Percentiles rank a stretch among this genome's conserved stretches.
Evolutionary conservation across 1,140 invertebrate species (phyloP).

Genomic region (Telenomus remus): DNA sequence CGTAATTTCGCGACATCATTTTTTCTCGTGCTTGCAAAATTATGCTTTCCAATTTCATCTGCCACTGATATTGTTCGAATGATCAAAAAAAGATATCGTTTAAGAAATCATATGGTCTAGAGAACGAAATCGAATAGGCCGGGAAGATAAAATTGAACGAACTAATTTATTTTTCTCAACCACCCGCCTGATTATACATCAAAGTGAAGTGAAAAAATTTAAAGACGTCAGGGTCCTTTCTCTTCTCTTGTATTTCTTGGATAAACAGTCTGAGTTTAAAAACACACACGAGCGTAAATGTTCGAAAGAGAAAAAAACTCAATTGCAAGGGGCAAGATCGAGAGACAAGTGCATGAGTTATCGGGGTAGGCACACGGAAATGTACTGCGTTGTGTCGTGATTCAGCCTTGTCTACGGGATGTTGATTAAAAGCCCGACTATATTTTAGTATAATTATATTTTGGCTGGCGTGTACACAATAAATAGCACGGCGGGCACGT

Average conservation of each 20-base stretch:
- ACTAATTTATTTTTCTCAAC: too few relatives aligned
- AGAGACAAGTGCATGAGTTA: conserved; percentile 34
- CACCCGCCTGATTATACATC: too few relatives aligned
- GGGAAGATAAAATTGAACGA: too few relatives aligned
- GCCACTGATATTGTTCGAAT: conserved; percentile 10
- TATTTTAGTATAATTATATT: conserved; percentile 60
- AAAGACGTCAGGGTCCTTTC: too few relatives aligned
- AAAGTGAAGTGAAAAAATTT: too few relatives aligned
- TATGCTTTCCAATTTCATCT: conserved; percentile 32
- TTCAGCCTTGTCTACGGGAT: conserved; percentile 50
- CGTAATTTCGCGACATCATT: conserved; percentile 11
- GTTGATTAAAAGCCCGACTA: conserved; percentile 58
- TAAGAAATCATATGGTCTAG: conserved; percentile 19
- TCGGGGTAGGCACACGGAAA: neutral
- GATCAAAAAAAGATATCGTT: conserved; percentile 21
- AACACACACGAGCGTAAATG: too few relatives aligned
- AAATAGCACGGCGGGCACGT: conserved; percentile 51
- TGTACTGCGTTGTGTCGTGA: conserved; percentile 19
- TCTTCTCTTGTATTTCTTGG: too few relatives aligned
- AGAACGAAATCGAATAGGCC: neutral
- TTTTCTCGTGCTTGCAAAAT: conserved; percentile 26
- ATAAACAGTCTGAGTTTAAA: too few relatives aligned
- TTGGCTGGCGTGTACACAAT: conserved; percentile 55
- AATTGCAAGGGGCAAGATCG: neutral
- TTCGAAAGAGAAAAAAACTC: too few relatives aligned